phyloP scores from a whole-genome alignment of 2,797 vertebrate species.

The Cichlasoma orientale region DNA sequence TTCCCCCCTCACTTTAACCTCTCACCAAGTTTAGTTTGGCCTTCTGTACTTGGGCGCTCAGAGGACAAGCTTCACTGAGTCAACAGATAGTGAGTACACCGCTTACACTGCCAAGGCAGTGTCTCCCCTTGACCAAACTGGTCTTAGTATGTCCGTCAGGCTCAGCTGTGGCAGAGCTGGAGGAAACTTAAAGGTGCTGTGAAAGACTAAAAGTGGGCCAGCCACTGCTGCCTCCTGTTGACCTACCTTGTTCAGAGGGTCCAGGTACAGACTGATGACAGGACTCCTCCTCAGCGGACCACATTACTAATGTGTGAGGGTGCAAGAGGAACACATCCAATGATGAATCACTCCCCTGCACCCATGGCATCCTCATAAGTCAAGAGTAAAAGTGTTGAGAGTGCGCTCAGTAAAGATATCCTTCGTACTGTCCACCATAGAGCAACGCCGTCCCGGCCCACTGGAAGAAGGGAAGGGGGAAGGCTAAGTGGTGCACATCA shows the following conservation, averaged over 20 bases:
- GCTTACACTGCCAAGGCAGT: constrained; percentile 24
- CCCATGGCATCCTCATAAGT: constrained; percentile 86
- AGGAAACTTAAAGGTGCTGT: constrained; percentile 84
- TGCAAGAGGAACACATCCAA: constrained; percentile 76
- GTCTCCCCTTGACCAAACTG: constrained; percentile 50
- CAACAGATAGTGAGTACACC: constrained; percentile 33
- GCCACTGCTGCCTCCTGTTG: constrained; percentile 76
- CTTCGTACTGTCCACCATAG: constrained; percentile 59
- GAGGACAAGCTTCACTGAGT: constrained; percentile 50
- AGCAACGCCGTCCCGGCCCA: constrained; percentile 62
- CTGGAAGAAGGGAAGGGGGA: constrained; percentile 49
- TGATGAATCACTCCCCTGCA: constrained; percentile 85
- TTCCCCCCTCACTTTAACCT: constrained; percentile 17
- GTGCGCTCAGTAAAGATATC: constrained; percentile 67
- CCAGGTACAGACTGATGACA: constrained; percentile 84
- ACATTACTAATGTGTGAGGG: constrained; percentile 86
- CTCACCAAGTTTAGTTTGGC: constrained; percentile 22
- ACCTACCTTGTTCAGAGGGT: constrained; percentile 83
- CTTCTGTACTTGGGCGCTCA: constrained; percentile 3
- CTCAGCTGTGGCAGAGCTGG: constrained; percentile 57
- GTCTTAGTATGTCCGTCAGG: constrained; percentile 61
- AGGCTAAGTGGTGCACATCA: constrained; percentile 70
- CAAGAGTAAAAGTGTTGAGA: constrained; percentile 82
- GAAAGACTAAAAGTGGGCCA: constrained; percentile 88
- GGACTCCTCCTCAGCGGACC: constrained; percentile 83